Base-by-base conservation (phyloP, 2,888 invertebrate genomes). In the Tetramorium bicarinatum region DNA sequence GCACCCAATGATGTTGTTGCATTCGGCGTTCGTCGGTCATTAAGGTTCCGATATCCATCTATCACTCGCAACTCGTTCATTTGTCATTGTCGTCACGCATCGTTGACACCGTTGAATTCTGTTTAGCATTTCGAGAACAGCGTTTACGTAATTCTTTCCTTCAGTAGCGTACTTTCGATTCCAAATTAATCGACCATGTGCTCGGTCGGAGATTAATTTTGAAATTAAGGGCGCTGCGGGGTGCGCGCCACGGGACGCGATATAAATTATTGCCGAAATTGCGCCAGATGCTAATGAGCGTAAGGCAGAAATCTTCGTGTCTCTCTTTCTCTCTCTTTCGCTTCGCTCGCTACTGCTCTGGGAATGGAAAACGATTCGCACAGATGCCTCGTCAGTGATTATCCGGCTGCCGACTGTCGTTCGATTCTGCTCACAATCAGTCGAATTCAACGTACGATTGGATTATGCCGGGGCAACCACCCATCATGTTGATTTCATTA, bases 211-310 rank as follows among this genome's bases (percentile, higher is more conserved):
- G 92, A 93, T 93, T 93, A 93, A 93, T 93, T 92, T 91, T 86
- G 89, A 89, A 92, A 92, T 93, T 93, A 91, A 91, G 88, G 87
- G 87, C 93, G 77, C 93, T 90, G 92, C 91, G 87, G 92, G 93
- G 85, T 64, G 87, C 87, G 85, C 87, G 87, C 88, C 89, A 85
- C 89, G 82, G 89, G 88, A 86, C 72, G 54, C 64, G 80, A 86
- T 85, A 92, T 93, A 93, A 93, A 93, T 93, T 91, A 93, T 91
- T 88, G 64, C 83, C 85, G 81, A 91, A 92, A 92, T 92, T 91
- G 88, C 88, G 89, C 85, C 91, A 88, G 91, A 91, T 92, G 82
- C 83, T 89, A 90, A 91, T 91, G 88, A 87, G 83, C 87, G 62
- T 74, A 80, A 74, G 77, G 72, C 79, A 64, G 77, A 72, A 75